These are phyloP conservation scores for Holotrichia oblita DNA, from an alignment of 1,140 invertebrate species.

Conservation along the genomic window DNA sequence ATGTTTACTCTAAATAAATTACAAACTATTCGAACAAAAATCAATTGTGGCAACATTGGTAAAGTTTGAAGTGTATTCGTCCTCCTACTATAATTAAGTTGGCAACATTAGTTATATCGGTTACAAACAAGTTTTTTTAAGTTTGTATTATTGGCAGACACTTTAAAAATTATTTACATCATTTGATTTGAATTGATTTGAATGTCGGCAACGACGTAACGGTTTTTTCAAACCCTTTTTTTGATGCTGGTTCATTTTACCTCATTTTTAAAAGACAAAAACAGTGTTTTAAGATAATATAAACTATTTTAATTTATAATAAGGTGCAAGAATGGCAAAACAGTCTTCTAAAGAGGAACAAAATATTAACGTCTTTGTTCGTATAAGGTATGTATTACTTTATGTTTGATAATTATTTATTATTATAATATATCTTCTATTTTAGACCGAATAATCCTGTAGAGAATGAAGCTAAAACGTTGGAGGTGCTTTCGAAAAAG, in stretches of 20 bases:
- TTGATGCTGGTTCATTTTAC: background rate
- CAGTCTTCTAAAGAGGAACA: slow-evolving; percentile 30
- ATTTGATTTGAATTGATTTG: background rate
- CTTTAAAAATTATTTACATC: background rate
- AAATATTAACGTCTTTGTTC: slow-evolving; percentile 21
- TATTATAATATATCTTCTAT: background rate
- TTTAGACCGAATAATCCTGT: background rate
- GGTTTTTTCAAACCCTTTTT: background rate
- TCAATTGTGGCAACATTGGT: too few species aligned
- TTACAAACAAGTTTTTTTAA: too few species aligned
- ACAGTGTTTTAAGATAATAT: background rate
- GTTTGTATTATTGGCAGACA: too few species aligned
- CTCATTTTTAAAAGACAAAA: background rate
- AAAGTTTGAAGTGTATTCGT: too few species aligned
- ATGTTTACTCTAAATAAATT: too few species aligned
- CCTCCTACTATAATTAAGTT: too few species aligned
- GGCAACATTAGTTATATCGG: too few species aligned
- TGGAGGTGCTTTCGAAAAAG: slow-evolving; percentile 20
- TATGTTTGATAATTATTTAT: background rate
- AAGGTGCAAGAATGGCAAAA: background rate
- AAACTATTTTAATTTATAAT: background rate
- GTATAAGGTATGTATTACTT: slow-evolving; percentile 6
- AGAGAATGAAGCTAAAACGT: slow-evolving; percentile 11
- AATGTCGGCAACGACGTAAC: background rate
- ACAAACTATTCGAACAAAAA: too few species aligned